phyloP scores from a whole-genome alignment of 1,140 invertebrate species.

The Heliconius congener region DNA sequence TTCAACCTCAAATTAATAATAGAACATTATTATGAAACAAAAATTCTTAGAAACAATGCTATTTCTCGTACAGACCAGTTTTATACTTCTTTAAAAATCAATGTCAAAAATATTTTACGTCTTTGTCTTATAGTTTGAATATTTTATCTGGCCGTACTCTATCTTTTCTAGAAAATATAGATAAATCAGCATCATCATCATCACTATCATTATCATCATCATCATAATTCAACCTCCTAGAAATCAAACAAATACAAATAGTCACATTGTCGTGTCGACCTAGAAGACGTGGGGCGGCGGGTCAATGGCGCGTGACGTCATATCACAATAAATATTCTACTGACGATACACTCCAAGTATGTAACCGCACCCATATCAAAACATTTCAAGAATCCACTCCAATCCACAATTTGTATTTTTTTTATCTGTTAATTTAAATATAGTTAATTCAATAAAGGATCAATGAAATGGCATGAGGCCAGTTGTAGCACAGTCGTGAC shows the following conservation, averaged over 20 bases:
- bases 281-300: conserved; percentile 36
- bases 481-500: too few species aligned
- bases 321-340: conserved; percentile 47
- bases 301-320: conserved; percentile 74
- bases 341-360: conserved; percentile 47
- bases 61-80: too few species aligned
- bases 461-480: too few species aligned
- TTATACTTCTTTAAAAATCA: too few species aligned
- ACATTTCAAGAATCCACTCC: conserved; percentile 23
- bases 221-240: background rate
- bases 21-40: too few species aligned
- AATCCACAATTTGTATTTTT: background rate
- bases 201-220: too few species aligned
- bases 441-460: background rate
- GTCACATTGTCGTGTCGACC: conserved; percentile 22
- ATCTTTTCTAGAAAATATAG: background rate
- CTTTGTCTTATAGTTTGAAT: background rate
- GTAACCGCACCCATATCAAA: conserved; percentile 47
- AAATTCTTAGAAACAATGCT: too few species aligned
- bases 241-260: conserved; percentile 1
- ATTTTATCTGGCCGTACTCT: background rate
- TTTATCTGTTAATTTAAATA: conserved; percentile 3
- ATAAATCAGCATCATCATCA: background rate
- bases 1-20: too few species aligned
- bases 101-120: too few species aligned